Evolutionary conservation across 2,113 vertebrate species (phyloP).

Genomic region (Festucalex cinctus): DNA sequence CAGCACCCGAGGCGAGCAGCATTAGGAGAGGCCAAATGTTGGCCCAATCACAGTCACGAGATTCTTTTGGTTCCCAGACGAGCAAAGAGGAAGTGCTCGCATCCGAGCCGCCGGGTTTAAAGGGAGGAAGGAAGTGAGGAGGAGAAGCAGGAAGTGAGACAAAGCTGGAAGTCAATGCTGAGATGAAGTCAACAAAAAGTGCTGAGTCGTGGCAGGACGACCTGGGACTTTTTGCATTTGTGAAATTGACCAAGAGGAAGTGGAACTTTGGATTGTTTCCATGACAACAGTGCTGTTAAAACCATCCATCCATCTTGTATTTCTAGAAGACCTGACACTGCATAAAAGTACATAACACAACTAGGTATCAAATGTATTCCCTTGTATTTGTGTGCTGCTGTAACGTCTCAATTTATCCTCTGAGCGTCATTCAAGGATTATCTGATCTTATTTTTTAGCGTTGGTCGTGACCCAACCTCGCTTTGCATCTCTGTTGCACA

Average conservation of each 20-base stretch:
- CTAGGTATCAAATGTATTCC: neutral
- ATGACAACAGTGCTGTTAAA: neutral
- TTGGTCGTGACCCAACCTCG: neutral
- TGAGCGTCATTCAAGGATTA: too few relatives aligned
- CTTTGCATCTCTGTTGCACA: neutral
- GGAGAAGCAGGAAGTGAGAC: neutral
- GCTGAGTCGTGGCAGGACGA: neutral
- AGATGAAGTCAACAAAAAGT: neutral
- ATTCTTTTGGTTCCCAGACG: neutral
- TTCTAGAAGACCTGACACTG: too few relatives aligned
- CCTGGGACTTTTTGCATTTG: neutral
- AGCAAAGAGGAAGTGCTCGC: neutral
- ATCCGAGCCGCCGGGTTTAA: neutral
- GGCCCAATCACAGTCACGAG: neutral
- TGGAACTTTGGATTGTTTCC: neutral
- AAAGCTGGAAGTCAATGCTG: neutral
- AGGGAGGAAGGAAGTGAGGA: neutral
- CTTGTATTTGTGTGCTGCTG: neutral
- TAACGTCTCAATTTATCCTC: too few relatives aligned
- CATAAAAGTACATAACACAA: too few relatives aligned
- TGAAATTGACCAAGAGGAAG: neutral
- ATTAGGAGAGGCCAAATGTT: neutral
- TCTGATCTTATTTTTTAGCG: neutral
- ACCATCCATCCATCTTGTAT: too few relatives aligned
- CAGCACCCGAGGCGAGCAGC: neutral